Evolutionary conservation across 2,888 invertebrate species (phyloP), one percentile per base, ranked within the genome.

Genomic region (Lasioglossum morio): DNA sequence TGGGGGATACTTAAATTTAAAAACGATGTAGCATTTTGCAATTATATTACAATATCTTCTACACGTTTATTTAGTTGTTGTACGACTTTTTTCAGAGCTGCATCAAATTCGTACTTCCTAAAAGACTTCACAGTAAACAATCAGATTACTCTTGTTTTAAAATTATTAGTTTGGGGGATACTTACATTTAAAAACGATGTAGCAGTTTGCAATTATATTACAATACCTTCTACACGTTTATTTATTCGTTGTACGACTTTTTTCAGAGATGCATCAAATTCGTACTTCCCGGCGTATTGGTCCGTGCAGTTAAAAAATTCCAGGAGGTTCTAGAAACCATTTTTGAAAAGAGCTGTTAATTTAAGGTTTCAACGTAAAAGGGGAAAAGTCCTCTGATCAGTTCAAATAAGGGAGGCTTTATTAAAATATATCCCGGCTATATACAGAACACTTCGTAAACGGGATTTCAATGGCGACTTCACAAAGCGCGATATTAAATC

Each of bases 401-500:
- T 30, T 30, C 16, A 16, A 30, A 16, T 30, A 63, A 30, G 14
- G 8, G 19, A 34, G 34, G 19, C 19, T 23, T 12, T 19, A 19
- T 37, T 12, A 0, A 72, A 14, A 72, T 30, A 72, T 46, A 46
- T n/a, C 27, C 46, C 8, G 30, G 19, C 4, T 23, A 4, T 16
- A 27, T n/a, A 27, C 23, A 27, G 46, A 30, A 40, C 46, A 16
- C 16, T 23, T 53, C 48, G 37, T 12, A 23, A n/a, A 30, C n/a
- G 4, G 23, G 60, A 66, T 73, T 83, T 70, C 34, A 34, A 23
- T 23, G 27, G 53, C 43, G 34, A 40, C 66, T 23, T 57, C 69
- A 43, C 69, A 37, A 66, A 85, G 75, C 60, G 69, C 74, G 79
- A 85, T 87, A 89, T 90, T 90, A 86, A 83, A 87, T 90, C 85